These are phyloP conservation scores for Phaethornis superciliosus DNA, from an alignment of 2,113 vertebrate genomes.

Conservation along the genomic window DNA sequence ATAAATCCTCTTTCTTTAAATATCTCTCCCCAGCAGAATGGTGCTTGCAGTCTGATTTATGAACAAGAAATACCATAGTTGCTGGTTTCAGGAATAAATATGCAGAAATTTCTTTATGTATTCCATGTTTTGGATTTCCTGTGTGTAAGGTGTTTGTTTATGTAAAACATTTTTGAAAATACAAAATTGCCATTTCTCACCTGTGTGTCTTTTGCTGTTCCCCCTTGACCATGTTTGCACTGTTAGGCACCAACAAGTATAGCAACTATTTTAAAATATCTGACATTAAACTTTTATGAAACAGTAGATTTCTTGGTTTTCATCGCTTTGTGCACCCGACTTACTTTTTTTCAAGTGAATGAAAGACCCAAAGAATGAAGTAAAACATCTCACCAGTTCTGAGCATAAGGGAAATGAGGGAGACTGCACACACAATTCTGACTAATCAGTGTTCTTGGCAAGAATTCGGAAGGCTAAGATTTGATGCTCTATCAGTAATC, in stretches of 20 bases:
- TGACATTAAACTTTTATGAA: neutral
- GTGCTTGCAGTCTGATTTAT: slow-evolving; percentile 39
- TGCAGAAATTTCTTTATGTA: neutral
- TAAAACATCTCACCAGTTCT: neutral
- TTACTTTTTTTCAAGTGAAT: neutral
- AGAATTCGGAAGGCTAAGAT: neutral
- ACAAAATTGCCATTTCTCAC: neutral
- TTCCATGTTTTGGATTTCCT: neutral
- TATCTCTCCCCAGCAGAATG: neutral
- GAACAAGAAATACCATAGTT: neutral
- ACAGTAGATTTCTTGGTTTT: neutral
- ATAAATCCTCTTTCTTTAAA: slow-evolving; percentile 22
- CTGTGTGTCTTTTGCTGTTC: neutral
- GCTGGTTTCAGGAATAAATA: slow-evolving; percentile 40
- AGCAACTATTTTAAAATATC: neutral
- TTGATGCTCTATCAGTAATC: neutral
- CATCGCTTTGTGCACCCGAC: neutral
- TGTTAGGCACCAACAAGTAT: neutral
- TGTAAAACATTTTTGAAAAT: neutral
- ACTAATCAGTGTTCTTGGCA: neutral
- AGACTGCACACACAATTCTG: neutral
- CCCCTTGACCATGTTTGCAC: neutral
- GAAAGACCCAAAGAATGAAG: neutral
- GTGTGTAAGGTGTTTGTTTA: neutral
- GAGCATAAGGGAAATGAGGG: neutral